phyloP scores from a whole-genome alignment of 2,797 vertebrate species.

The Simalia tracyae region DNA sequence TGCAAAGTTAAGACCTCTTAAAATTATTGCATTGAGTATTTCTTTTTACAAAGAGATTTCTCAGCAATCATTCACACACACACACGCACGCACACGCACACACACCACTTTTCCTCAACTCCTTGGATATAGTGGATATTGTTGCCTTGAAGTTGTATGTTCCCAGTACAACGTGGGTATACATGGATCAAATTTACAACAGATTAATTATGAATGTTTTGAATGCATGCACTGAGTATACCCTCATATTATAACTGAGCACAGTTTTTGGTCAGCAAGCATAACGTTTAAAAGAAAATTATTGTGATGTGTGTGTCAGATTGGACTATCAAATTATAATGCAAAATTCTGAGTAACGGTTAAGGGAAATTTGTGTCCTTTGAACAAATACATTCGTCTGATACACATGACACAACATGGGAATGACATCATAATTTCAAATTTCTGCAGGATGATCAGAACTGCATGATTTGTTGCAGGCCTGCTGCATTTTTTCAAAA shows the following conservation, averaged over 20 bases:
- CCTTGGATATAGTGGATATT: conserved; percentile 62
- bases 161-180: conserved; percentile 57
- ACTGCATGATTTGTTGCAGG: conserved; percentile 32
- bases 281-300: conserved; percentile 23
- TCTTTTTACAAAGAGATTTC: conserved; percentile 71
- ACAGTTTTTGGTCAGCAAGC: conserved; percentile 70
- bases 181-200: conserved; percentile 55
- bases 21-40: conserved; percentile 81
- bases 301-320: conserved; percentile 44
- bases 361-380: conserved; percentile 38
- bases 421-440: conserved; percentile 68
- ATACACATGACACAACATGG: conserved; percentile 42
- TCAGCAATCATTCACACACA: conserved; percentile 43
- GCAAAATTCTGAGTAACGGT: conserved; percentile 25
- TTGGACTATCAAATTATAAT: conserved; percentile 35
- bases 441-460: conserved; percentile 47
- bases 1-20: conserved; percentile 80
- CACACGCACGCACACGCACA: neutral
- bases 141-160: conserved; percentile 62
- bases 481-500: conserved; percentile 4
- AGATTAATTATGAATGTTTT: conserved; percentile 15
- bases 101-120: conserved; percentile 36
- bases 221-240: conserved; percentile 45
- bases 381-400: conserved; percentile 40
- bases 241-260: conserved; percentile 63